Percentiles rank a stretch among this genome's conserved stretches.
These are phyloP conservation scores for Acrocera orbiculus DNA, from an alignment of 2,888 invertebrate genomes.

Conservation along the genomic window DNA sequence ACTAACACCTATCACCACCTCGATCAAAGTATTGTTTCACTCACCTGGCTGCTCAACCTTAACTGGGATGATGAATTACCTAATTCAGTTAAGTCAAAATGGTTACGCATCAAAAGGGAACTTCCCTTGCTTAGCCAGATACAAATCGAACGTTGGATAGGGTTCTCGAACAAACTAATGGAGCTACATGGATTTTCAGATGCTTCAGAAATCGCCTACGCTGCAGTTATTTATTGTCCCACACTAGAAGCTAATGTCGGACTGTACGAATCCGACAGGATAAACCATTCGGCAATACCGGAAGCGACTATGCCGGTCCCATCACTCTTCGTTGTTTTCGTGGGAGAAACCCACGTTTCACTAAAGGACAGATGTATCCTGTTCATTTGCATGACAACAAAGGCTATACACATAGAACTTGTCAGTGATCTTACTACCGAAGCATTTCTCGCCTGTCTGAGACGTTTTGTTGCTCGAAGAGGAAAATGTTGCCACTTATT, in stretches of 20 bases:
- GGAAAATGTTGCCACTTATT: too few relatives aligned
- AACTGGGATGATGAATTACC: constrained; percentile 12
- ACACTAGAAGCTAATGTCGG: too few relatives aligned
- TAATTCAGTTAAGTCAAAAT: neutral
- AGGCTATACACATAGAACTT: too few relatives aligned
- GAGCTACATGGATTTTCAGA: constrained; percentile 11
- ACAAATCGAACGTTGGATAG: neutral
- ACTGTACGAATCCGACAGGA: too few relatives aligned
- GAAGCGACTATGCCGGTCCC: too few relatives aligned
- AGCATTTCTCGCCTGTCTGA: too few relatives aligned
- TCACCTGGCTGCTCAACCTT: constrained; percentile 12
- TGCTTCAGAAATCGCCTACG: constrained; percentile 12
- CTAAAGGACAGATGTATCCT: too few relatives aligned
- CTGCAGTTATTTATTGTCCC: too few relatives aligned
- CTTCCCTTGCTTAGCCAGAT: neutral
- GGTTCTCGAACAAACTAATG: neutral
- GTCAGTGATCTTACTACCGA: too few relatives aligned
- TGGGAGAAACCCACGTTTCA: neutral
- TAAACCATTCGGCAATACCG: too few relatives aligned
- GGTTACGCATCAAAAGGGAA: neutral
- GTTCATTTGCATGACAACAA: too few relatives aligned
- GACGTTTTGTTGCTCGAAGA: too few relatives aligned
- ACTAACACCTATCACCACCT: constrained; percentile 9
- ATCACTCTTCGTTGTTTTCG: neutral
- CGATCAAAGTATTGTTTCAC: constrained; percentile 14